Percentiles rank a stretch among this genome's conserved stretches.
phyloP scores from a whole-genome alignment of 2,797 vertebrate genomes.

The Thunnus albacares region DNA sequence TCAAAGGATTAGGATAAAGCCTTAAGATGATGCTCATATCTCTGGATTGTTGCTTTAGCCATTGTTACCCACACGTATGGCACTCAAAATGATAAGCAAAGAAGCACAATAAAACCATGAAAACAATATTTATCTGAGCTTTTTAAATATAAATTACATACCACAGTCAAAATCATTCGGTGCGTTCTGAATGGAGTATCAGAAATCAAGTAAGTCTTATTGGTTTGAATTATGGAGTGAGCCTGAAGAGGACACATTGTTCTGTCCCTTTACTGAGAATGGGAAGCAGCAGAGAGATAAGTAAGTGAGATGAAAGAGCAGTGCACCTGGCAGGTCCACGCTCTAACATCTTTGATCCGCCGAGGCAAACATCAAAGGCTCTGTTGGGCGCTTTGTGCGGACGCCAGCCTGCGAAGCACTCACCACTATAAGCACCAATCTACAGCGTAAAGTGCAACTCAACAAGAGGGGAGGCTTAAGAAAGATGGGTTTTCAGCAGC shows the following conservation, averaged over 20 bases:
- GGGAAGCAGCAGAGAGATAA: constrained; percentile 67
- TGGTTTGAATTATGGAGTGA: constrained; percentile 51
- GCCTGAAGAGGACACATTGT: constrained; percentile 66
- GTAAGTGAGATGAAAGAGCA: constrained; percentile 77
- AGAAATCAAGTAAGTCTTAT: constrained; percentile 47
- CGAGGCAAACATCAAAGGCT: constrained; percentile 79
- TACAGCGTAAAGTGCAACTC: constrained; percentile 67
- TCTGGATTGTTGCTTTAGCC: constrained; percentile 1
- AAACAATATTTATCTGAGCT: neutral
- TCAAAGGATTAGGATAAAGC: constrained; percentile 48
- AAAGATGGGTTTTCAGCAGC: constrained; percentile 43
- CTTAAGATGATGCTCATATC: constrained; percentile 15
- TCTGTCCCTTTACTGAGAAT: constrained; percentile 55
- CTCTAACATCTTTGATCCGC: constrained; percentile 81
- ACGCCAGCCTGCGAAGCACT: constrained; percentile 63
- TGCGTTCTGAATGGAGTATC: neutral
- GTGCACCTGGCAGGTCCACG: constrained; percentile 74
- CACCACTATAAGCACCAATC: constrained; percentile 68
- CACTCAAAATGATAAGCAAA: constrained; percentile 31
- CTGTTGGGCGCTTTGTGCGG: constrained; percentile 72
- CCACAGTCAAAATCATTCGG: constrained; percentile 22
- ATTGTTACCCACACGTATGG: constrained; percentile 12
- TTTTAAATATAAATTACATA: neutral
- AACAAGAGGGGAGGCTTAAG: constrained; percentile 56
- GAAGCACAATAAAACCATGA: constrained; percentile 15